Evolutionary conservation across 2,888 invertebrate species (phyloP).

Genomic region (Epistrophe grossulariae): DNA sequence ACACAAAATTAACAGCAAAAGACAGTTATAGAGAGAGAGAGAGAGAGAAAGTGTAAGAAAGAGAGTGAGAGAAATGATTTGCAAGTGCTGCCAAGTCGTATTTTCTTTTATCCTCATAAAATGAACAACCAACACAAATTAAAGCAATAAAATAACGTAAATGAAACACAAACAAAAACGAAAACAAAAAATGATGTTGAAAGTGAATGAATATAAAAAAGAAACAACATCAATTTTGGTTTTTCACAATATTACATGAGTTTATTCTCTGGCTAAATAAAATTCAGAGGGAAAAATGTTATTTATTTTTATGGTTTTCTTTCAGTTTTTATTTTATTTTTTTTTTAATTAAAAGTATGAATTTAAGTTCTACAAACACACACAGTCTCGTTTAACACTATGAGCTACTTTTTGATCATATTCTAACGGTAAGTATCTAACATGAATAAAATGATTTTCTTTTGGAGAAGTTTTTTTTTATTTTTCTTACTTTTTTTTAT

Average conservation of each 20-base stretch:
- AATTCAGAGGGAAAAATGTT: conserved; percentile 40
- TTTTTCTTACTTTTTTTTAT: conserved; percentile 57
- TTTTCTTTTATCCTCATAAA: conserved; percentile 12
- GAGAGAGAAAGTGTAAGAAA: background rate
- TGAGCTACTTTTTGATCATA: conserved; percentile 55
- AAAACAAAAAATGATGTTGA: conserved; percentile 60
- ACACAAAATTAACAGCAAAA: conserved; percentile 40
- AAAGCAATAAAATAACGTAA: conserved; percentile 19
- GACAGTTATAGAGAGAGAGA: conserved; percentile 17
- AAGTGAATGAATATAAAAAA: conserved; percentile 69
- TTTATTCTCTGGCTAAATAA: conserved; percentile 72
- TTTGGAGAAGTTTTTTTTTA: conserved; percentile 45
- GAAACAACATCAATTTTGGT: conserved; percentile 74
- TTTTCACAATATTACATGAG: conserved; percentile 73
- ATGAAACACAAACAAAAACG: conserved; percentile 29
- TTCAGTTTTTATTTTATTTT: background rate
- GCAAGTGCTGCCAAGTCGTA: conserved; percentile 43
- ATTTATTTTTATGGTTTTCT: conserved; percentile 12
- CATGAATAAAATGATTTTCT: conserved; percentile 58
- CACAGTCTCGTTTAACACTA: conserved; percentile 72
- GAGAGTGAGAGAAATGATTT: conserved; percentile 14
- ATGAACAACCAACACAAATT: conserved; percentile 36
- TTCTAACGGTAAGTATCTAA: conserved; percentile 70
- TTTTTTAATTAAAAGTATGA: conserved; percentile 51
- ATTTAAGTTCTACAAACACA: conserved; percentile 52